phyloP scores from a whole-genome alignment of 2,113 vertebrate genomes.

The Actenoides hombroni region DNA sequence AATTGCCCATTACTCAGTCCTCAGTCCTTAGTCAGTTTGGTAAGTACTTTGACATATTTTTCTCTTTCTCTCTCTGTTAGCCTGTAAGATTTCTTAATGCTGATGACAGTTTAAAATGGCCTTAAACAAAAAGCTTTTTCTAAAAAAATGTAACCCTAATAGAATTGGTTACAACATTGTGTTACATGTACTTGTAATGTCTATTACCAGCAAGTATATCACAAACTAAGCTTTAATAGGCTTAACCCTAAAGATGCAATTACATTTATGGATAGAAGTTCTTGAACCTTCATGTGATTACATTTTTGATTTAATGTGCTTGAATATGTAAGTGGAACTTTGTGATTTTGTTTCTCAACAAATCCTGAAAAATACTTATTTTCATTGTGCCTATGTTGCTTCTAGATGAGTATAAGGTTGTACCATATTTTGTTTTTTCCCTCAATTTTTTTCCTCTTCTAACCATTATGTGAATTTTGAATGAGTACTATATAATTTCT shows the following conservation, averaged over 20 bases:
- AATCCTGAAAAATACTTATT: neutral
- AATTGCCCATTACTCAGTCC: conserved; percentile 74
- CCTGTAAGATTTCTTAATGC: neutral
- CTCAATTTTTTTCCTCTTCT: neutral
- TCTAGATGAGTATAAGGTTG: neutral
- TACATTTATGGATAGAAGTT: neutral
- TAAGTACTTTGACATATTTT: conserved; percentile 73
- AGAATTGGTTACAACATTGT: neutral
- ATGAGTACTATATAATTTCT: neutral
- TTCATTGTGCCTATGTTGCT: neutral
- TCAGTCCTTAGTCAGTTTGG: conserved; percentile 84
- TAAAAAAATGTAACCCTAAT: neutral
- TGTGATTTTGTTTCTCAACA: neutral
- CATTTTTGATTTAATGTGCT: neutral
- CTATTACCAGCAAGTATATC: neutral
- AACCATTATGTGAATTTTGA: neutral
- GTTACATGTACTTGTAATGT: neutral
- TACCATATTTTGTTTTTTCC: neutral
- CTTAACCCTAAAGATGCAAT: neutral
- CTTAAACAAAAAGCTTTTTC: neutral
- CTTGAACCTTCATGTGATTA: neutral
- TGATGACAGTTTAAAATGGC: neutral
- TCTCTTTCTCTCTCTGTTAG: neutral
- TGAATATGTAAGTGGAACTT: neutral
- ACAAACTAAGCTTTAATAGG: neutral